phyloP scores from a whole-genome alignment of 2,113 vertebrate species.

The Scopus umbretta region DNA sequence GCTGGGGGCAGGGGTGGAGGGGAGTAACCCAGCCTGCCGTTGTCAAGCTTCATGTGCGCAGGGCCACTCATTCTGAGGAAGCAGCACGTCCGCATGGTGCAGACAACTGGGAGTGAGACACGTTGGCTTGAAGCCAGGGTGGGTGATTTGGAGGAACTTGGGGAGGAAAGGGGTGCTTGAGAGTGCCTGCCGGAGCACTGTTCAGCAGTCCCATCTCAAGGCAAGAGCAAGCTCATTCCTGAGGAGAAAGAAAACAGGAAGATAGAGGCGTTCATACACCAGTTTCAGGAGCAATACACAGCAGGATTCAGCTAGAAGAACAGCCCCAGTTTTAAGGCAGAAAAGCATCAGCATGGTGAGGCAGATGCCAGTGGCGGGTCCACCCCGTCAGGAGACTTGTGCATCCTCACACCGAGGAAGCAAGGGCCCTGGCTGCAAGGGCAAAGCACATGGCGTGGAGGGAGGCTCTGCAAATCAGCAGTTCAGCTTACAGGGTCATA shows the following conservation, averaged over 20 bases:
- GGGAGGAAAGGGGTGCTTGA: neutral
- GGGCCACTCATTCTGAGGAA: neutral
- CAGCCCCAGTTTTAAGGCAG: neutral
- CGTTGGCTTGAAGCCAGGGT: neutral
- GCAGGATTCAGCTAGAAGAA: neutral
- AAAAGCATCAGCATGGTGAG: neutral
- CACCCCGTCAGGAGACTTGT: neutral
- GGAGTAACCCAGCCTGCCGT: neutral
- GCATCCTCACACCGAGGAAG: neutral
- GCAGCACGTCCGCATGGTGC: neutral
- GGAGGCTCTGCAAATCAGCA: neutral
- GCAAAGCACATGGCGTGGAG: fast-evolving
- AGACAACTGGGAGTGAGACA: neutral
- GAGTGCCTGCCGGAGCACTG: neutral
- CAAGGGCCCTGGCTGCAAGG: neutral
- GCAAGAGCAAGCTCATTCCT: neutral
- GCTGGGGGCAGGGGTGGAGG: neutral
- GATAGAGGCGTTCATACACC: neutral
- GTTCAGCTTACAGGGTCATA: neutral
- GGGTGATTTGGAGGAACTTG: neutral
- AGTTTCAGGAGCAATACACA: neutral
- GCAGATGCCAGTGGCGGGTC: neutral
- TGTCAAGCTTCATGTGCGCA: neutral
- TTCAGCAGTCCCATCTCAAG: neutral
- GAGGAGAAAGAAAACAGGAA: neutral